Evolutionary conservation across 2,888 invertebrate genomes (phyloP), one percentile per base, ranked within the genome.

Genomic region (Dynastes maya): DNA sequence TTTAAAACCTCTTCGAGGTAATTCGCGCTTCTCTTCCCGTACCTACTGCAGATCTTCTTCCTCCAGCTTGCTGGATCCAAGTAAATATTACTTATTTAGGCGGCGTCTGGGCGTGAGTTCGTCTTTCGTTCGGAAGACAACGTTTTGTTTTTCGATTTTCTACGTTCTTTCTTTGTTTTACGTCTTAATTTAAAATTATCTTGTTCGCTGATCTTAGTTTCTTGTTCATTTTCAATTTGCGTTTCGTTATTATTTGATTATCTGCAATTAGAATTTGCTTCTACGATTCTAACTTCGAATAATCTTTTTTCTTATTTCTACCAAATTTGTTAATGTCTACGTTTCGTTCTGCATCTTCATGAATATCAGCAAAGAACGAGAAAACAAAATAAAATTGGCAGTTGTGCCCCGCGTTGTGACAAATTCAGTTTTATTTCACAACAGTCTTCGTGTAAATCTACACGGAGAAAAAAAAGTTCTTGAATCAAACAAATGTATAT

Each of bases 181-280:
- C 80, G 81, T 81, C 80, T 81, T 82, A 80, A 81, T 81, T 80
- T 80, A 77, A 81, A 81, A 80, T 80, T 78, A 80, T 80, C 79
- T 77, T 74, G 68, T 29, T 63, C 27, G 61, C 77, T 78, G 67
- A 68, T 67, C 76, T 53, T 76, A 76, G 72, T 72, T 72, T 53
- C 58, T 37, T 40, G 72, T 32, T 22, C 22, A 72, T 40, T 72
- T 72, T 40, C 37, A 72, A 61, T 55, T 72, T 58, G 40, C 16
- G 58, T 58, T 27, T 58, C 13, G 32, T 29, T 11, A 32, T 40
- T 32, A 72, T 37, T 72, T 72, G 16, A 40, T 72, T 72, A 72
- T 72, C 22, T 58, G 1, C 29, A 72, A 53, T 32, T 22, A 16
- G 67, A 49, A 49, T 49, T 45, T 27, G 22, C 45, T 67, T 4